Base-by-base conservation (phyloP, 2,113 vertebrate species). In the Monarcha castaneiventris region DNA sequence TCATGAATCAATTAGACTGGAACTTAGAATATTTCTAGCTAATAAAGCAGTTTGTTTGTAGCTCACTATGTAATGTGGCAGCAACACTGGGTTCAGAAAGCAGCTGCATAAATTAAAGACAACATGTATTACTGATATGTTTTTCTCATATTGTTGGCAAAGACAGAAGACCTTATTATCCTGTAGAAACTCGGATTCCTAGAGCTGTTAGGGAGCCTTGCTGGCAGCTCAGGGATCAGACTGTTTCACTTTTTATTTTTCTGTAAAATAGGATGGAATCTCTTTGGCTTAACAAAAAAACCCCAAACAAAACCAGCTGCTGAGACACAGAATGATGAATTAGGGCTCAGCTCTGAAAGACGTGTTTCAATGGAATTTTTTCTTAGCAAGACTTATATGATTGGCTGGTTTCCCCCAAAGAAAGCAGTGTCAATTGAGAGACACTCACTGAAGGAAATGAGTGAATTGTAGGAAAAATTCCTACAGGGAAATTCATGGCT, bases 401-500 rank as follows among this genome's bases (percentile, higher is more conserved):
- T 80, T 51, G 69, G 54, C 61, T 56, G 17, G 80, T 84, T 58
- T 77, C 29, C 35, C 56, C 76, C 54, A 54, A 93, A 89, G 75
- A 87, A 94, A 84, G 81, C 66, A 91, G 13, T 49, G 68, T 72
- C 73, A 86, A 3, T n/a, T 86, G 81, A 82, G 76, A 93, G 64
- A 87, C 44, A 56, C 56, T 87, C 63, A 33, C 48, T 54, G 80
- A 88, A 37, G 44, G 54, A 91, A 94, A 75, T 59, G 37, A 78
- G 56, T 54, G 63, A 94, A 78, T 76, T 83, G 56, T 30, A 83
- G 61, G 87, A 73, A 86, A 77, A 95, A 89, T 49, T 75, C 82
- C 67, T 86, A 58, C 56, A 33, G 88, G 67, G 75, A 93, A 96
- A 85, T 87, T 81, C 72, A 54, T 64, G 74, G 78, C 64, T 92